These are phyloP conservation scores for Cerastoderma edule DNA, from an alignment of 2,888 invertebrate genomes.

Conservation along the genomic window DNA sequence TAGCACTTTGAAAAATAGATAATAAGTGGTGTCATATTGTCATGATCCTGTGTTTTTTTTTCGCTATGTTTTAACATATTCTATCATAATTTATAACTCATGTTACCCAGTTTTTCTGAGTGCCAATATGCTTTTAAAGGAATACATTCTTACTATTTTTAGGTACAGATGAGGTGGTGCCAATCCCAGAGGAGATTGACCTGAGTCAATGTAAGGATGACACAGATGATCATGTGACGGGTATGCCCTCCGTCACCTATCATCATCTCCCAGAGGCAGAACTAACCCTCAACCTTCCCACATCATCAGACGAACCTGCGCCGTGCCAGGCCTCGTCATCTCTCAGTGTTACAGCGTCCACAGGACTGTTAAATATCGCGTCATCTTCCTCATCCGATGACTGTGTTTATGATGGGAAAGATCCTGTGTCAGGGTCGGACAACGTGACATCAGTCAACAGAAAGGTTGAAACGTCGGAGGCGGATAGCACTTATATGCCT, in stretches of 20 bases:
- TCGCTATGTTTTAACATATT: too few relatives aligned
- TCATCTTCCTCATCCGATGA: conserved; percentile 17
- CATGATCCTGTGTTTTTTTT: too few relatives aligned
- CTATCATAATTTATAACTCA: too few relatives aligned
- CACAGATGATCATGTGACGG: conserved; percentile 13
- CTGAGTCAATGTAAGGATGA: conserved; percentile 25
- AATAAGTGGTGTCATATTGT: too few relatives aligned
- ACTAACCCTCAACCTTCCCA: conserved; percentile 30
- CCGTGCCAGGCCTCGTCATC: conserved; percentile 25
- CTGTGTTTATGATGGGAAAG: conserved; percentile 2
- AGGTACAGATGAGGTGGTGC: conserved; percentile 49
- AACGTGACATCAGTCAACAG: background rate
- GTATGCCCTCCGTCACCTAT: conserved; percentile 29
- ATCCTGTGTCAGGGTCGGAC: background rate
- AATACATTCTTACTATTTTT: conserved; percentile 17
- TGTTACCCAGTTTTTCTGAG: too few relatives aligned
- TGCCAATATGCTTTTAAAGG: too few relatives aligned
- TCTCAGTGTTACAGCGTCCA: conserved; percentile 1
- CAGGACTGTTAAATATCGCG: conserved; percentile 16
- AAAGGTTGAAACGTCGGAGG: conserved; percentile 37
- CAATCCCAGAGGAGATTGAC: conserved; percentile 57
- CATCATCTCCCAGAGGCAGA: conserved; percentile 51
- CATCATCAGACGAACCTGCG: background rate
- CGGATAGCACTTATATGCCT: conserved; percentile 43
- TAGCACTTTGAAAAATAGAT: too few relatives aligned